These are phyloP conservation scores for Echinops telfairi DNA, from an alignment of 2,113 vertebrate species.

Conservation along the genomic window DNA sequence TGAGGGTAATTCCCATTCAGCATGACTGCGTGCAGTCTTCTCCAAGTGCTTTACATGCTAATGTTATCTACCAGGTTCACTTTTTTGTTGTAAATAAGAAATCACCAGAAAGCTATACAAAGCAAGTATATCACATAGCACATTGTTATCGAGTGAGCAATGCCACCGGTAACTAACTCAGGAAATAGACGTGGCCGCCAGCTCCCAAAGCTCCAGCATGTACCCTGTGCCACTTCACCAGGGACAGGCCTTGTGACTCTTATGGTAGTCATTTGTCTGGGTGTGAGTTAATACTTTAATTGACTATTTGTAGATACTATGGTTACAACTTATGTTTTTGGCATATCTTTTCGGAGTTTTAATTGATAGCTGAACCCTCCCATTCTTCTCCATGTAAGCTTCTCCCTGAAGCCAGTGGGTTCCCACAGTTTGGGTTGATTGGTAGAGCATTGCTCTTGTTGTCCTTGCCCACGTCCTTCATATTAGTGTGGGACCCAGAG, in stretches of 20 bases:
- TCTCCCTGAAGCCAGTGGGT: not conserved
- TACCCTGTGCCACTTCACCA: not conserved
- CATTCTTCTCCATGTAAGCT: not conserved
- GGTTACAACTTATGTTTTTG: not conserved
- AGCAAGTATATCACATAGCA: not conserved
- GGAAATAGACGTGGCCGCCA: not conserved
- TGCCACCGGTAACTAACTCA: not conserved
- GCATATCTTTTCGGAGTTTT: not conserved
- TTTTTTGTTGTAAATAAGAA: not conserved
- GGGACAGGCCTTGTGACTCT: not conserved
- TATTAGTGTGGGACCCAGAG: not conserved
- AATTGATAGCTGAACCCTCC: accelerated
- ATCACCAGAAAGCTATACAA: not conserved
- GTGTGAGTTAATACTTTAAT: not conserved
- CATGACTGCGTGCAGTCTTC: not conserved
- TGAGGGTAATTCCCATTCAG: constrained; percentile 89
- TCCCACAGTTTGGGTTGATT: not conserved
- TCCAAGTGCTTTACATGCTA: not conserved
- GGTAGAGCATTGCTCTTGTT: not conserved
- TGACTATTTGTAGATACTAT: not conserved
- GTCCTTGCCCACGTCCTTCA: too few relatives aligned
- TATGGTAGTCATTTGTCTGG: not conserved
- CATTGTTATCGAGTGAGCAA: not conserved
- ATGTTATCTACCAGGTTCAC: not conserved
- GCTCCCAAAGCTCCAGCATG: not conserved